phyloP scores from a whole-genome alignment of 2,113 vertebrate genomes.

The Willisornis vidua region DNA sequence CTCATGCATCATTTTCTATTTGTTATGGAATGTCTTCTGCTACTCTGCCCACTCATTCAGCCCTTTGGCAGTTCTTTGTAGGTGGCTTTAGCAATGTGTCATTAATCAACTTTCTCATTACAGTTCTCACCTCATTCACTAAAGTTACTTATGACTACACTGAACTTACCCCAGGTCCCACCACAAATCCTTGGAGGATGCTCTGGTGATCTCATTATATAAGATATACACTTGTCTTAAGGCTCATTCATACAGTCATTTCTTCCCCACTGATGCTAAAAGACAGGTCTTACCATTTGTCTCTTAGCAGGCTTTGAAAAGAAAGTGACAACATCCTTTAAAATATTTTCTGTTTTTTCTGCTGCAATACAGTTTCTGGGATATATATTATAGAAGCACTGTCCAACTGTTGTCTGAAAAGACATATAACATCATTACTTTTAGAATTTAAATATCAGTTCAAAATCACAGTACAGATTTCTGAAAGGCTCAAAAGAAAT shows the following conservation, averaged over 20 bases:
- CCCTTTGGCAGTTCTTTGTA: neutral
- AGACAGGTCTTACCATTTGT: conserved; percentile 78
- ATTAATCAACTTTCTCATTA: neutral
- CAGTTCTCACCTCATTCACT: neutral
- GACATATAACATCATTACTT: conserved; percentile 12
- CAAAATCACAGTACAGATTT: neutral
- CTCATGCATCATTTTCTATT: neutral
- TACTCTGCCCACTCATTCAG: neutral
- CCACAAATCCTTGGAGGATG: neutral
- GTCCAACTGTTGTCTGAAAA: conserved; percentile 81
- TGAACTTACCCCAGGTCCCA: neutral
- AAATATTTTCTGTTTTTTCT: conserved; percentile 49
- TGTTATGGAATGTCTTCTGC: neutral
- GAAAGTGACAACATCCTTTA: conserved; percentile 82
- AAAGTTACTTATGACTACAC: neutral
- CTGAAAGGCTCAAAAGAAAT: neutral
- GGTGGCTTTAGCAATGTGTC: neutral
- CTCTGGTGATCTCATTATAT: neutral
- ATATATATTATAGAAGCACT: conserved; percentile 77
- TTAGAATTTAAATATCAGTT: neutral
- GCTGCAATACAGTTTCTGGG: conserved; percentile 72
- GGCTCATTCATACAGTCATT: neutral
- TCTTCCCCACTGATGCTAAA: neutral
- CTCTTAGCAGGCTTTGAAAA: conserved; percentile 83
- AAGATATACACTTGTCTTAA: neutral